Evolutionary conservation across 2,797 vertebrate genomes (phyloP).

Genomic region (Muscicapa striata): DNA sequence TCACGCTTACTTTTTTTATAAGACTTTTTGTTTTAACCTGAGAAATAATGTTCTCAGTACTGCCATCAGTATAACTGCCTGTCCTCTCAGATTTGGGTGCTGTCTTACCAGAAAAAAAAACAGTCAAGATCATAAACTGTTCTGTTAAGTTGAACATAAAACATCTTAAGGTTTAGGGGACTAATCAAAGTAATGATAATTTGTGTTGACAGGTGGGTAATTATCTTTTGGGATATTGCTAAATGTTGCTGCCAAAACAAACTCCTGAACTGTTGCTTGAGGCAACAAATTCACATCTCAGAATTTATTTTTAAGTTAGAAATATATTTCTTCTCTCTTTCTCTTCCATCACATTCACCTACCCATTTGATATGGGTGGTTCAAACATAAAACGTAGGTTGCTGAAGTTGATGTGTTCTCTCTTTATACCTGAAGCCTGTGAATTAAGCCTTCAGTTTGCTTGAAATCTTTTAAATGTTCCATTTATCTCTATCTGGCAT

Average conservation of each 20-base stretch:
- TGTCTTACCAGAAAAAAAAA: neutral
- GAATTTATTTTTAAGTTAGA: constrained; percentile 3
- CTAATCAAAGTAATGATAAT: neutral
- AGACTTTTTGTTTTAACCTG: constrained; percentile 40
- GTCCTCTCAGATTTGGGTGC: neutral
- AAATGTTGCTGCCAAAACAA: constrained; percentile 35
- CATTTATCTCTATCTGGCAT: neutral
- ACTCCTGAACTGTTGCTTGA: constrained; percentile 25
- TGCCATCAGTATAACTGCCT: neutral
- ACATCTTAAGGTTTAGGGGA: neutral
- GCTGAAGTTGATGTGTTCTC: neutral
- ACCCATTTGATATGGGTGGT: constrained; percentile 14
- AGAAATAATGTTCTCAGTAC: neutral
- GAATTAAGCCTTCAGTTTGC: constrained; percentile 31
- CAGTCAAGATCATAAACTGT: neutral
- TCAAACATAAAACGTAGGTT: neutral
- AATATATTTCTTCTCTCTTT: neutral
- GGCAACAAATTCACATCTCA: neutral
- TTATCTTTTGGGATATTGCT: constrained; percentile 7
- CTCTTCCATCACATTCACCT: neutral
- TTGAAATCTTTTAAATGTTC: constrained; percentile 25
- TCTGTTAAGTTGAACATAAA: neutral
- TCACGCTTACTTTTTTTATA: constrained; percentile 51
- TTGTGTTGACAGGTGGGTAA: neutral
- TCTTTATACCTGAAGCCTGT: constrained; percentile 23